Percentiles rank a stretch among this genome's conserved stretches.
Evolutionary conservation across 2,113 vertebrate genomes (phyloP).

Genomic region (Podarcis muralis): DNA sequence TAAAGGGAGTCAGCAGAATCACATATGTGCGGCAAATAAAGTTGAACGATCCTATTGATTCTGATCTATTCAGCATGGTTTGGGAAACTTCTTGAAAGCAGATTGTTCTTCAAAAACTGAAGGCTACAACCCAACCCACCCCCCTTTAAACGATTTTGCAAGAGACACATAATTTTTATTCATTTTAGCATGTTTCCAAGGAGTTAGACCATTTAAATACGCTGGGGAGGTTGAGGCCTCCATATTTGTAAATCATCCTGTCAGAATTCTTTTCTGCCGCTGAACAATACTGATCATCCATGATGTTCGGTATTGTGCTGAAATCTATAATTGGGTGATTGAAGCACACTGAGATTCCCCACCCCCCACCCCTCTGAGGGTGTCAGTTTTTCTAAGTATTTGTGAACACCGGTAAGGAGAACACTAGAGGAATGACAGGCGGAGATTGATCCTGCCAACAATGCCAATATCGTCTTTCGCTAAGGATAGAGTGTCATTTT

Average conservation of each 20-base stretch:
- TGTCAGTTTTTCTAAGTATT: conserved; percentile 23
- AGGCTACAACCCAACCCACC: not conserved
- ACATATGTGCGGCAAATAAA: not conserved
- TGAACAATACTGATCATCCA: conserved; percentile 15
- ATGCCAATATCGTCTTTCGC: conserved; percentile 4
- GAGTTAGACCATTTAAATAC: not conserved
- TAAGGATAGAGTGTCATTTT: not conserved
- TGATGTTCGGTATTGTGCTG: not conserved
- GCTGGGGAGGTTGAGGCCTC: not conserved
- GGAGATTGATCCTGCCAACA: conserved; percentile 4
- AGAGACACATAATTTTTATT: not conserved
- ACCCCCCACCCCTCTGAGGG: not conserved
- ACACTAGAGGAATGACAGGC: not conserved
- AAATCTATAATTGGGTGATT: conserved; percentile 17
- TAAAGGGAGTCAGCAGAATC: not conserved
- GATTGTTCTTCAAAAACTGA: not conserved
- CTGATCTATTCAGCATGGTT: not conserved
- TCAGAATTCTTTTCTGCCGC: conserved; percentile 1
- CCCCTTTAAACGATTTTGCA: not conserved
- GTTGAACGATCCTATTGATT: not conserved
- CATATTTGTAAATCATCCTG: not conserved
- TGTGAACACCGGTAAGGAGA: not conserved
- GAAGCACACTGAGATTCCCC: conserved; percentile 9
- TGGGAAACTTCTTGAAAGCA: not conserved
- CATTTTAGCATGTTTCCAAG: not conserved